Evolutionary conservation across 2,888 invertebrate genomes (phyloP).

Genomic region (Pyrrhia umbra): DNA sequence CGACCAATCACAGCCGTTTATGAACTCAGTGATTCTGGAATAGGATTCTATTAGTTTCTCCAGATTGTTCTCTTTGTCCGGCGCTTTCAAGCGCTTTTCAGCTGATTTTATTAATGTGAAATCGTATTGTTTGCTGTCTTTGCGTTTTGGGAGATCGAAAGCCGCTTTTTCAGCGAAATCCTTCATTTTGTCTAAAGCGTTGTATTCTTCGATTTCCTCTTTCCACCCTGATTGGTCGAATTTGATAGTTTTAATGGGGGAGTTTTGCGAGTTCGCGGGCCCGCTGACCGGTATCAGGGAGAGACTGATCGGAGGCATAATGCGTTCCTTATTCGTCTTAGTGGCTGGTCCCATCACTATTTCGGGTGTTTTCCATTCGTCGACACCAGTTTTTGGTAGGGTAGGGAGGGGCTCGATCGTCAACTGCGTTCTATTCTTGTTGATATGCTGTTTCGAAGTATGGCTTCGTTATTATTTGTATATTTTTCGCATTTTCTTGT

Average conservation of each 20-base stretch:
- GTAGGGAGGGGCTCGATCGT: conserved; percentile 85
- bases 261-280: conserved; percentile 76
- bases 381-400: conserved; percentile 68
- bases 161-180: conserved; percentile 88
- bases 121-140: conserved; percentile 67
- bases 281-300: conserved; percentile 85
- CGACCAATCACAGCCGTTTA: conserved; percentile 88
- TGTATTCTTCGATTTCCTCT: conserved; percentile 83
- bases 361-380: conserved; percentile 84
- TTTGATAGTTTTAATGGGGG: conserved; percentile 79
- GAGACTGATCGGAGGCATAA: conserved; percentile 86
- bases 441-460: conserved; percentile 88
- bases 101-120: conserved; percentile 65
- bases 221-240: conserved; percentile 79
- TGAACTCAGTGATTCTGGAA: conserved; percentile 86
- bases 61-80: conserved; percentile 81
- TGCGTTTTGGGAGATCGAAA: conserved; percentile 84
- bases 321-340: conserved; percentile 78
- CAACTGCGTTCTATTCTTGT: conserved; percentile 87
- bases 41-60: conserved; percentile 85
- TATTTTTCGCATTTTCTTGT: conserved; percentile 66
- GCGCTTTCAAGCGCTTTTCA: conserved; percentile 71
- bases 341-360: conserved; percentile 78
- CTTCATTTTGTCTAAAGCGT: conserved; percentile 88
- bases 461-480: conserved; percentile 69